Base-by-base conservation (phyloP, 2,888 invertebrate genomes). In the Rapana venosa region DNA sequence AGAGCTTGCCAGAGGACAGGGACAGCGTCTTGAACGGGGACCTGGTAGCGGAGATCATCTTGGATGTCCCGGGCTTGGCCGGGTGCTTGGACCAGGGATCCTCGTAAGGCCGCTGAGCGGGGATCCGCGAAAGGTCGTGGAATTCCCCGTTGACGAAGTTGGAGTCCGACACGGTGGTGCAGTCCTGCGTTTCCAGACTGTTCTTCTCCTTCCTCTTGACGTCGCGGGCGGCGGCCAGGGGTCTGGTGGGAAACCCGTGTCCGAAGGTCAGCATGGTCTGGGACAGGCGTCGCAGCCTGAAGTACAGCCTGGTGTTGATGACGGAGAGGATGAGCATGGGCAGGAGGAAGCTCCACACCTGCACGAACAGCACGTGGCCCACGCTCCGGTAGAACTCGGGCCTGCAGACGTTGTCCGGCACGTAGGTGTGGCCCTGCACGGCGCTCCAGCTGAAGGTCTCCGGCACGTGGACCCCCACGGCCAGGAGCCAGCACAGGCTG, bases 251-350 rank as follows among this genome's bases (percentile, higher is more conserved):
- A 26, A 83, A 47, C 6, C 26, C 26, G 81, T 83, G 22, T 4
- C 81, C 47, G 47, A 83, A 86, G 61, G 86, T 58, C 11, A 86
- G 86, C 8, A 86, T 86, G 61, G 61, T 66, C 61, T 32, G 32
- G 8, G 86, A 86, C 32, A 86, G 66, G 30, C 86, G 17, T 35
- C 58, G 61, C 32, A 86, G 86, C 6, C 66, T 56, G 32, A 86
- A 35, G 61, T 86, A 86, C 22, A 86, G 86, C 86, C 58, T 86
- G 86, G 86, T 86, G 66, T 86, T 86, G 66, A 86, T 58, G 35
- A 86, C 56, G 66, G 86, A 86, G 66, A 86, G 86, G 35, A 86
- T n/a, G 17, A 86, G 61, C 20, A 86, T 35, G 15, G 86, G 86
- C 26, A 86, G 86, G 35, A 86, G 66, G 66, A 86, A 86, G 66